These are phyloP conservation scores for Panagrolaimus sp. DNA, from an alignment of 1,140 invertebrate species.

Conservation along the genomic window DNA sequence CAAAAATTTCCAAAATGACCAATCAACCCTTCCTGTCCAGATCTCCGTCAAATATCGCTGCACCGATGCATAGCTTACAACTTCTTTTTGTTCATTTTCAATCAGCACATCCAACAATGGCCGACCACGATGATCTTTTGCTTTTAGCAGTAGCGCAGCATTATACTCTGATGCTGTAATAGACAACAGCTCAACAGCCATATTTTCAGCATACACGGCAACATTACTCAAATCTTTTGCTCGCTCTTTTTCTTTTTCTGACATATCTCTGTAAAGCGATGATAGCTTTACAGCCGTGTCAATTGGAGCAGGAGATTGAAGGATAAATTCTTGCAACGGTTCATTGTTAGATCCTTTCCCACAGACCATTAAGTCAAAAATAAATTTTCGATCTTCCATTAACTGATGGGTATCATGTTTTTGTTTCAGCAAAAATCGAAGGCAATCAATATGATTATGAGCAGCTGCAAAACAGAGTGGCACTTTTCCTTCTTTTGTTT, in stretches of 20 bases:
- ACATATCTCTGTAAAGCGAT: conserved; percentile 71
- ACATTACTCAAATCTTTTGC: conserved; percentile 87
- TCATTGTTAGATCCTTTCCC: conserved; percentile 92
- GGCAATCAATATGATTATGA: conserved; percentile 75
- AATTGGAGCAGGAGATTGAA: conserved; percentile 90
- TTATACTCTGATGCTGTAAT: conserved; percentile 86
- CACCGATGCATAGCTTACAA: conserved; percentile 59
- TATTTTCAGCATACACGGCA: conserved; percentile 86
- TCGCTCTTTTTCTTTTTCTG: conserved; percentile 86
- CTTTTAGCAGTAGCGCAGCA: conserved; percentile 79
- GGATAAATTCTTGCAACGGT: conserved; percentile 87
- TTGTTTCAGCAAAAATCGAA: conserved; percentile 90
- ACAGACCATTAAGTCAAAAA: conserved; percentile 96
- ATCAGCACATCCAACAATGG: conserved; percentile 95
- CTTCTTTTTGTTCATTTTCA: conserved; percentile 75
- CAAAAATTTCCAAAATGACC: conserved; percentile 88
- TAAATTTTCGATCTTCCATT: conserved; percentile 91
- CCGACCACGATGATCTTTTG: conserved; percentile 80
- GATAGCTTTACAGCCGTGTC: conserved; percentile 96
- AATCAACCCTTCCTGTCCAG: conserved; percentile 87
- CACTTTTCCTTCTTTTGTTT: conserved; percentile 78
- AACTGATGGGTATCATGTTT: conserved; percentile 91
- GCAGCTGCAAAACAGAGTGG: conserved; percentile 94
- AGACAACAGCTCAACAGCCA: conserved; percentile 90
- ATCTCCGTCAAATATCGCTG: conserved; percentile 74